phyloP scores from a whole-genome alignment of 1,140 invertebrate genomes.

The Berghia stephanieae region DNA sequence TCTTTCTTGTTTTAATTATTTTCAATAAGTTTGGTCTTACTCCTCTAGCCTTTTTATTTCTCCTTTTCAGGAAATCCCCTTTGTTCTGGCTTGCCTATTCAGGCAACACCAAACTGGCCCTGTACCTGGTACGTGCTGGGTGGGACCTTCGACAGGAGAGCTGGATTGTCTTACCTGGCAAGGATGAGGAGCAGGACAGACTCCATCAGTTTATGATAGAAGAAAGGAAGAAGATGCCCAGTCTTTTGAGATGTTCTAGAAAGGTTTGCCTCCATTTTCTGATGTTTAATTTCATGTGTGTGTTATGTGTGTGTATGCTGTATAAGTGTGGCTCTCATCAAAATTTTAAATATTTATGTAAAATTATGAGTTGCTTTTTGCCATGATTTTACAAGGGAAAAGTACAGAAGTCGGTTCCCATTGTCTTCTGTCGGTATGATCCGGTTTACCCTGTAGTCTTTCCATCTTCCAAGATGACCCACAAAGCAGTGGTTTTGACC shows the following conservation, averaged over 20 bases:
- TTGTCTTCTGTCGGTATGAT: no score
- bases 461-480: no score
- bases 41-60: background rate
- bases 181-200: constrained; percentile 32
- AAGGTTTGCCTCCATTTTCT: background rate
- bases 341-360: no score
- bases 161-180: constrained; percentile 45
- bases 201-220: constrained; percentile 35
- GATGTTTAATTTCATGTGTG: no score
- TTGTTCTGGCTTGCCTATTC: constrained; percentile 44
- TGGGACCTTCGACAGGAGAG: constrained; percentile 41
- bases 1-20: no score
- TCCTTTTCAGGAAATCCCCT: constrained; percentile 38
- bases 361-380: no score
- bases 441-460: no score
- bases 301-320: no score
- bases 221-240: constrained; percentile 12
- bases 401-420: no score
- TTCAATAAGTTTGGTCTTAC: background rate
- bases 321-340: no score
- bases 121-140: constrained; percentile 39
- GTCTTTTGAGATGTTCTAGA: constrained; percentile 35
- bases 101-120: constrained; percentile 36
- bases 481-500: no score
- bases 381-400: no score